A percentile compares a stretch with the other conserved stretches of the same genome.
Conservation (phyloP, 2,797 vertebrate genomes). For the Bryconaethiops microstoma region DNA sequence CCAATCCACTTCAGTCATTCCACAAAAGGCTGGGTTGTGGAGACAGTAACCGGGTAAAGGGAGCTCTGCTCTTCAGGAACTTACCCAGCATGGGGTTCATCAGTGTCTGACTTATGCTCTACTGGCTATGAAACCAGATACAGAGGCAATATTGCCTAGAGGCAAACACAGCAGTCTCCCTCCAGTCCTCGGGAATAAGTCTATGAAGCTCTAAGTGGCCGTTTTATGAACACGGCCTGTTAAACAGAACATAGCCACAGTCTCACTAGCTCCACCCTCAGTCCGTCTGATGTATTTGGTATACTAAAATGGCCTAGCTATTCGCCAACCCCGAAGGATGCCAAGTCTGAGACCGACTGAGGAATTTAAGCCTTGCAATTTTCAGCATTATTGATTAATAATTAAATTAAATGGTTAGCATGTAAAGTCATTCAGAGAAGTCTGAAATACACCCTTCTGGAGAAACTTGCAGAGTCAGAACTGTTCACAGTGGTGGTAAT, state of each 20-base stretch:
- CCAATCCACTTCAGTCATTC: constrained; percentile 52
- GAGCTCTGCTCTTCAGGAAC: constrained; percentile 57
- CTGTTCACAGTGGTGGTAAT: too few species aligned
- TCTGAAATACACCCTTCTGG: too few species aligned
- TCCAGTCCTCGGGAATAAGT: not conserved
- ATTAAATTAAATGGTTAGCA: too few species aligned
- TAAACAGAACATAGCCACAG: not conserved
- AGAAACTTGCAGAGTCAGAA: too few species aligned
- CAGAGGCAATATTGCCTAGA: constrained; percentile 30
- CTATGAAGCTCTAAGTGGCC: not conserved
- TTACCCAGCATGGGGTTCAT: constrained; percentile 31
- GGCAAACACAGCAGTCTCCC: constrained; percentile 14
- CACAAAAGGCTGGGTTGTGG: constrained; percentile 45
- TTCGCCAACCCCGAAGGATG: not conserved
- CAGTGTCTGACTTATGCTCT: constrained; percentile 52
- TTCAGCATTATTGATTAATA: too few species aligned
- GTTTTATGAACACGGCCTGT: not conserved
- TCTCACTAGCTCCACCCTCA: not conserved
- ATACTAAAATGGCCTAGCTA: not conserved
- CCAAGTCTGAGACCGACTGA: not conserved
- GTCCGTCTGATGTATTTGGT: not conserved
- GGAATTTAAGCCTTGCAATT: not conserved
- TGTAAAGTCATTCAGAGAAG: too few species aligned
- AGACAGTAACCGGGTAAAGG: constrained; percentile 46
- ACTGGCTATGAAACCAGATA: constrained; percentile 26